These are phyloP conservation scores for Phrynocephalus vlangalii DNA, from an alignment of 2,797 vertebrate genomes.

Conservation along the genomic window DNA sequence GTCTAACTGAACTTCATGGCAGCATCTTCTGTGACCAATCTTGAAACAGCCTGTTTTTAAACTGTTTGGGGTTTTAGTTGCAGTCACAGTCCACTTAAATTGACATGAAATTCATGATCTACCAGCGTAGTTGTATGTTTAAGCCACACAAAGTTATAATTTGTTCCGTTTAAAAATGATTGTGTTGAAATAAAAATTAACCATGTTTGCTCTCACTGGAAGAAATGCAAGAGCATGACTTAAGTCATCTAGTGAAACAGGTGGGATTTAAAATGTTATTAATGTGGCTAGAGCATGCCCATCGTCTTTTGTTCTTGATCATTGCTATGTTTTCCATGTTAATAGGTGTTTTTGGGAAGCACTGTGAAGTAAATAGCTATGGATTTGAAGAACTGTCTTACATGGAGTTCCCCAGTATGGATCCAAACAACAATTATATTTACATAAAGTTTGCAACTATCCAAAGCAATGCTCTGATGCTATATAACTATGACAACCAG, in stretches of 20 bases:
- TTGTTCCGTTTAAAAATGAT: not conserved
- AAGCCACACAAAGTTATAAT: not conserved
- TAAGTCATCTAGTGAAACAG: not conserved
- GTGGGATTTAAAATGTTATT: not conserved
- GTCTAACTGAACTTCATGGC: not conserved
- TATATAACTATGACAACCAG: slow-evolving; percentile 98
- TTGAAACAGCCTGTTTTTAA: not conserved
- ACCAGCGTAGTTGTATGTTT: not conserved
- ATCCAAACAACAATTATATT: slow-evolving; percentile 98
- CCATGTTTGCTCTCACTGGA: not conserved
- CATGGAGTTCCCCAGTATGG: slow-evolving; percentile 98
- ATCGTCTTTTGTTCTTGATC: not conserved
- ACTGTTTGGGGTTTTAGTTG: not conserved
- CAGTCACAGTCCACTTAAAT: not conserved
- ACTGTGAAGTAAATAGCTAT: slow-evolving; percentile 97
- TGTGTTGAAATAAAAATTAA: not conserved
- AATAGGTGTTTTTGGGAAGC: slow-evolving; percentile 96
- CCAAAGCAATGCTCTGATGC: slow-evolving; percentile 87
- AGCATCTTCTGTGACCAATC: not conserved
- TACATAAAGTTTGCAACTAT: slow-evolving; percentile 98
- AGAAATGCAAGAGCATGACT: not conserved
- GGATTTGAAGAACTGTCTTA: slow-evolving; percentile 97
- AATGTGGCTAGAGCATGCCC: not conserved
- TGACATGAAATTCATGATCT: not conserved
- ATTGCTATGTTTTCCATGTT: not conserved